Evolutionary conservation across 2,888 invertebrate genomes (phyloP).

Genomic region (Germaria angustata): DNA sequence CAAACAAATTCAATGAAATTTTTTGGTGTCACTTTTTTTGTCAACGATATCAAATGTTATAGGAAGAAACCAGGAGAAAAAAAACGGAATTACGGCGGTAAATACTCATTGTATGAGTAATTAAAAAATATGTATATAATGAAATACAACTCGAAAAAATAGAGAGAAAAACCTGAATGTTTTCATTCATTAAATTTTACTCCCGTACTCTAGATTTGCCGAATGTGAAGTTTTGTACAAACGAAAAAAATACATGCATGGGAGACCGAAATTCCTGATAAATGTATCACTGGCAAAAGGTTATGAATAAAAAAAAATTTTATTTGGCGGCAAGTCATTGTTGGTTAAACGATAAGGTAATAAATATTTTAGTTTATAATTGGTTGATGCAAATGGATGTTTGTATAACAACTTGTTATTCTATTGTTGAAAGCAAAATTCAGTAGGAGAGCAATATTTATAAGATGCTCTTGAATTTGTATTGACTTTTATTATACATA

Average conservation of each 20-base stretch:
- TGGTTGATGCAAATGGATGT: too few relatives aligned
- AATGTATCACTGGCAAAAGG: slow-evolving; percentile 50
- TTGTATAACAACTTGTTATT: too few relatives aligned
- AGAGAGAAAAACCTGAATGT: background rate
- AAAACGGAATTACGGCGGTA: slow-evolving; percentile 13
- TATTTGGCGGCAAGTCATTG: slow-evolving; percentile 28
- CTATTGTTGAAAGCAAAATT: too few relatives aligned
- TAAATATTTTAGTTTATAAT: background rate
- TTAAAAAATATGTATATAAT: slow-evolving; percentile 46
- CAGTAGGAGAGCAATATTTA: too few relatives aligned
- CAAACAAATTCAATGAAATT: slow-evolving; percentile 44
- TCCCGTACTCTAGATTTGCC: slow-evolving; percentile 22
- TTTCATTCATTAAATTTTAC: slow-evolving; percentile 11
- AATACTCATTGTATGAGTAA: slow-evolving; percentile 60
- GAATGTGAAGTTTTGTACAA: background rate
- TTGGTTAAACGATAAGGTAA: slow-evolving; percentile 21
- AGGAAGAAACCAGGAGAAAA: background rate
- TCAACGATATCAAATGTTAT: background rate
- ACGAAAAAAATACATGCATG: too few relatives aligned
- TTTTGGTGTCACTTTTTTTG: slow-evolving; percentile 17
- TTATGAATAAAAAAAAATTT: slow-evolving; percentile 4
- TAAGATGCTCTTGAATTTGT: too few relatives aligned
- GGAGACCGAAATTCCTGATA: slow-evolving; percentile 42
- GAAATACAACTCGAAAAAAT: background rate
- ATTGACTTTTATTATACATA: background rate